Evolutionary conservation across 2,888 invertebrate genomes (phyloP).

Genomic region (Elegia similella): DNA sequence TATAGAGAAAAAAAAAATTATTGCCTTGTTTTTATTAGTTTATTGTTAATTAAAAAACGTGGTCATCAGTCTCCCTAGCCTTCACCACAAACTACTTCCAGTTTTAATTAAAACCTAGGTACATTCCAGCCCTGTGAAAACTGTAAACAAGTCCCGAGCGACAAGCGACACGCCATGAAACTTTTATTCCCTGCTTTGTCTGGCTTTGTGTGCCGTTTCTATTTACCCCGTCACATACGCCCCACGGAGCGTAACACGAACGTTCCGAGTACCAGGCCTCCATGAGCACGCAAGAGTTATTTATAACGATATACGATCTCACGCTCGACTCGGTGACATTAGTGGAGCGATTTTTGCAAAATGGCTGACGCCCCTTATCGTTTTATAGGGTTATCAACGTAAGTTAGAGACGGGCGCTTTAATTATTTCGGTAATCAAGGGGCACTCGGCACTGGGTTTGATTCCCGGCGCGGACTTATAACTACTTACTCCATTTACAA

Average conservation of each 20-base stretch:
- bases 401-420: no score
- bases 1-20: no score
- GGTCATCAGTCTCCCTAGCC: no score
- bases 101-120: background rate
- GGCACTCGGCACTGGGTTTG: no score
- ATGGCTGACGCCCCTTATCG: background rate
- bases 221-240: conserved; percentile 24
- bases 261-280: conserved; percentile 30
- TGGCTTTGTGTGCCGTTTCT: conserved; percentile 15
- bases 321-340: conserved; percentile 5
- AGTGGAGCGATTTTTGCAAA: conserved; percentile 8
- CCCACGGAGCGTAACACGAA: conserved; percentile 33
- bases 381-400: background rate
- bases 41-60: no score
- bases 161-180: conserved; percentile 1
- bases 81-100: background rate
- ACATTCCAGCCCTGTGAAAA: background rate
- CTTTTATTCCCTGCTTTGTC: conserved; percentile 12
- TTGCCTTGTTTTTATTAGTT: no score
- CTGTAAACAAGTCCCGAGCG: background rate
- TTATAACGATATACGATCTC: conserved; percentile 12
- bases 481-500: no score
- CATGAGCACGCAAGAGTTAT: conserved; percentile 22
- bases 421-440: no score
- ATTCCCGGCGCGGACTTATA: no score